Percentiles rank a stretch among this genome's conserved stretches.
These are phyloP conservation scores for Tipula helvola DNA, from an alignment of 2,888 invertebrate species.

Conservation along the genomic window DNA sequence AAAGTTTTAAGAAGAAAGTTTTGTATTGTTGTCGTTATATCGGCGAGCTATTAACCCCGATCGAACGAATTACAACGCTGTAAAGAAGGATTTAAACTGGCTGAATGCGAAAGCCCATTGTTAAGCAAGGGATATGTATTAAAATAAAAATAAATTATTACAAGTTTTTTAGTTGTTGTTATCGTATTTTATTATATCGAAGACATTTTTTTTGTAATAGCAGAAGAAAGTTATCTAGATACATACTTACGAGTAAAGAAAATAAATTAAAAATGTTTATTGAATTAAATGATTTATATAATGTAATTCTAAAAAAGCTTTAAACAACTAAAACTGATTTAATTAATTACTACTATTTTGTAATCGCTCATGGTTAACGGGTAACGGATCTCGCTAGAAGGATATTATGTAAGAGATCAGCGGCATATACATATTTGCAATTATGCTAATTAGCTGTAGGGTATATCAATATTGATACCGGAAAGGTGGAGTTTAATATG, in stretches of 20 bases:
- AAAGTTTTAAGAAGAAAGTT: neutral
- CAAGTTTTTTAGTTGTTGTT: neutral
- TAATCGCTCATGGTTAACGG: no score
- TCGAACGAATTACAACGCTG: neutral
- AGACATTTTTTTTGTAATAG: neutral
- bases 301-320: neutral
- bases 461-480: neutral
- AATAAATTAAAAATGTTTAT: neutral
- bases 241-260: neutral
- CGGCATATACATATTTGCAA: neutral
- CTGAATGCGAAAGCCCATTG: neutral
- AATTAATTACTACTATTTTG: no score
- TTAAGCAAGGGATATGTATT: neutral
- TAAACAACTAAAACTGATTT: no score
- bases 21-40: neutral
- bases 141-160: no score
- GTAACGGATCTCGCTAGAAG: no score
- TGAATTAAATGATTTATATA: neutral
- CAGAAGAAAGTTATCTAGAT: neutral
- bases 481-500: neutral
- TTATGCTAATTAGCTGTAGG: no score
- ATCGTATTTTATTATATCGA: neutral
- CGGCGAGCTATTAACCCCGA: neutral
- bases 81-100: neutral
- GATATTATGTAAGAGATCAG: neutral